phyloP scores from a whole-genome alignment of 1,140 invertebrate species.

The Venustaconcha ellipsiformis region DNA sequence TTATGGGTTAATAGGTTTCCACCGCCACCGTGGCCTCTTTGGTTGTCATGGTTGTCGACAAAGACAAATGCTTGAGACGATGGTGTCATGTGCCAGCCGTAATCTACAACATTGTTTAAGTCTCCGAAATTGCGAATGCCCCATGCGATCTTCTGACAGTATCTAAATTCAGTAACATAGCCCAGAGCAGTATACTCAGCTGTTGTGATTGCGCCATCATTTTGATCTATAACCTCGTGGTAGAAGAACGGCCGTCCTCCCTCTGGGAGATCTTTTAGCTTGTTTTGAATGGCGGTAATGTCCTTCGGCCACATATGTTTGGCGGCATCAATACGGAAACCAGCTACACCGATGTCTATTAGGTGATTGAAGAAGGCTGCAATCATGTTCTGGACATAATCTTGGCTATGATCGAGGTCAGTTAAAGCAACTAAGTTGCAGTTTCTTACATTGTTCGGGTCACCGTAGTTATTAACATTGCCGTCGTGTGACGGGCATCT shows the following conservation, averaged over 20 bases:
- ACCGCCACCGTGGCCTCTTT: slow-evolving; percentile 59
- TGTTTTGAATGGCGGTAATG: slow-evolving; percentile 64
- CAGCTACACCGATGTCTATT: slow-evolving; percentile 83
- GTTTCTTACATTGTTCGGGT: slow-evolving; percentile 72
- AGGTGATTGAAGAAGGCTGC: slow-evolving; percentile 74
- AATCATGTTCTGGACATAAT: slow-evolving; percentile 79
- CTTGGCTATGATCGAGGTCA: slow-evolving; percentile 79
- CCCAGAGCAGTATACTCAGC: slow-evolving; percentile 70
- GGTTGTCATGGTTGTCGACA: slow-evolving; percentile 72
- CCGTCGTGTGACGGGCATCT: slow-evolving; percentile 61
- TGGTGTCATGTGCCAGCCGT: slow-evolving; percentile 59
- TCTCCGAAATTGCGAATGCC: slow-evolving; percentile 38
- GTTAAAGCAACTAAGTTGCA: slow-evolving; percentile 81
- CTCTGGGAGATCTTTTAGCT: slow-evolving; percentile 65
- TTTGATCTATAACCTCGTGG: slow-evolving; percentile 86
- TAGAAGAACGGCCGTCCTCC: slow-evolving; percentile 71
- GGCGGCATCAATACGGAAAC: slow-evolving; percentile 68
- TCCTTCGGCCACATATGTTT: slow-evolving; percentile 66
- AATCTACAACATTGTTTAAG: slow-evolving; percentile 37
- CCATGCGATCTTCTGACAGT: slow-evolving; percentile 51
- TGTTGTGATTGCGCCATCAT: slow-evolving; percentile 78
- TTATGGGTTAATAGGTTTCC: slow-evolving; percentile 41
- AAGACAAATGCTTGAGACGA: slow-evolving; percentile 68
- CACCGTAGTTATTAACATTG: slow-evolving; percentile 65
- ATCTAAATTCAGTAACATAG: slow-evolving; percentile 83